Evolutionary conservation across 2,888 invertebrate genomes (phyloP).

Genomic region (Drosophila suboccidentalis): DNA sequence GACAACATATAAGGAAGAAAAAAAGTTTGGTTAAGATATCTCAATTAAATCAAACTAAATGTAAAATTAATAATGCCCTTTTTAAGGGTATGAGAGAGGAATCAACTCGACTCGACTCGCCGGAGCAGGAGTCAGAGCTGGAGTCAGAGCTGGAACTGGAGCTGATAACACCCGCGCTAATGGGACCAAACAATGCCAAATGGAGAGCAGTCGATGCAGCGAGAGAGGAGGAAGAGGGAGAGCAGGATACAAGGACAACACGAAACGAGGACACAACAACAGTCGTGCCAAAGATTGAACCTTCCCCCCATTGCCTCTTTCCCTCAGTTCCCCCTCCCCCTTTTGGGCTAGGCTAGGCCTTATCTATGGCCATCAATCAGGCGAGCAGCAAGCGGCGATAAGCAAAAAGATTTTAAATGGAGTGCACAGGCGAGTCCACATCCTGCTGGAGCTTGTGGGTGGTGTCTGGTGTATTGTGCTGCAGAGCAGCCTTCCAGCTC

Average conservation of each 20-base stretch:
- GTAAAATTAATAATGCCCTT: background rate
- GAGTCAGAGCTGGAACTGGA: constrained; percentile 62
- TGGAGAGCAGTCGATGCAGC: constrained; percentile 63
- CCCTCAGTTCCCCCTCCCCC: constrained; percentile 24
- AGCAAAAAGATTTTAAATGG: constrained; percentile 86
- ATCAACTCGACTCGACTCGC: constrained; percentile 72
- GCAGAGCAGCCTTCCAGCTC: background rate
- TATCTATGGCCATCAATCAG: constrained; percentile 86
- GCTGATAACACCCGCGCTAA: constrained; percentile 84
- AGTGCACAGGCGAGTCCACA: constrained; percentile 62
- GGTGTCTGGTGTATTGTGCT: background rate
- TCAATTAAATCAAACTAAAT: background rate
- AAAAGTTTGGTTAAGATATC: background rate
- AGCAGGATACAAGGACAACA: constrained; percentile 43
- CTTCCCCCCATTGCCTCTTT: background rate
- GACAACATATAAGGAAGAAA: background rate
- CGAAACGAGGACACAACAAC: constrained; percentile 69
- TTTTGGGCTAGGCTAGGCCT: constrained; percentile 73
- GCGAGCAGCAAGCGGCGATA: constrained; percentile 84
- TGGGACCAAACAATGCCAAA: constrained; percentile 84
- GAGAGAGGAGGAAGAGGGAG: constrained; percentile 4
- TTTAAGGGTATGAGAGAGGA: constrained; percentile 55
- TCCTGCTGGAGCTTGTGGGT: constrained; percentile 8
- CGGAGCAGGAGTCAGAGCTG: constrained; percentile 28
- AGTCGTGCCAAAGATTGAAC: constrained; percentile 45